Evolutionary conservation across 2,797 vertebrate genomes (phyloP), one percentile per base, ranked within the genome.

Genomic region (Paguma larvata): DNA sequence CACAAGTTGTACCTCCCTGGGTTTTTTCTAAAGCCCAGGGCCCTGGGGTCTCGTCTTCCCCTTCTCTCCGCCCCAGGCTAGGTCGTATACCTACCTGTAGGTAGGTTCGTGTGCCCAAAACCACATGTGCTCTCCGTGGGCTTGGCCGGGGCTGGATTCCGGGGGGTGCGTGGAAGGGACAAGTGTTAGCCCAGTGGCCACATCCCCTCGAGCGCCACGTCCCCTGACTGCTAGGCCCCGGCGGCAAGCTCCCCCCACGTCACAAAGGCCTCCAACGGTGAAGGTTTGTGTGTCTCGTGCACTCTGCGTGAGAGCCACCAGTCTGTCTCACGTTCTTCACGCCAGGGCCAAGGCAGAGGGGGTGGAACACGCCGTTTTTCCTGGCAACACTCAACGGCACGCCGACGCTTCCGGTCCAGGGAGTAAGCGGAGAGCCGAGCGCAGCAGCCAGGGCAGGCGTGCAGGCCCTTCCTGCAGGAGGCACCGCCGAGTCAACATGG

Each of bases 191-290:
- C n/a, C 41, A 4, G 7, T 19, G 75, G 27, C 8, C 0, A 5
- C 32, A 13, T 19, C 3, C 34, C 6, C 0, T 0, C 8, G 56
- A 44, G 34, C 34, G 44, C 59, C 27, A 1, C 4, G 0, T 14
- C 2, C 48, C 32, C 3, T 12, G 8, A 70, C 4, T 27, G 68
- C 51, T 41, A 18, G 19, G 32, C 85, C 4, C 0, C 1, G 0
- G 21, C 27, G 2, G 6, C 9, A 5, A 72, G 19, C 30, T 0
- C 0, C 27, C 21, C 4, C 34, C 56, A 53, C 12, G 1, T 62
- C 21, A 27, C 72, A 62, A 5, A 53, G 53, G 72, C 8, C 53
- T 11, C n/a, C 0, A 23, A 2, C 18, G 48, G n/a, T 12, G 67
- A 53, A 85, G n/a, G 12, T 3, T 14, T 21, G 8, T 62, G 21